Base-by-base conservation (phyloP, 1,140 invertebrate genomes). In the Calosoma granatense region DNA sequence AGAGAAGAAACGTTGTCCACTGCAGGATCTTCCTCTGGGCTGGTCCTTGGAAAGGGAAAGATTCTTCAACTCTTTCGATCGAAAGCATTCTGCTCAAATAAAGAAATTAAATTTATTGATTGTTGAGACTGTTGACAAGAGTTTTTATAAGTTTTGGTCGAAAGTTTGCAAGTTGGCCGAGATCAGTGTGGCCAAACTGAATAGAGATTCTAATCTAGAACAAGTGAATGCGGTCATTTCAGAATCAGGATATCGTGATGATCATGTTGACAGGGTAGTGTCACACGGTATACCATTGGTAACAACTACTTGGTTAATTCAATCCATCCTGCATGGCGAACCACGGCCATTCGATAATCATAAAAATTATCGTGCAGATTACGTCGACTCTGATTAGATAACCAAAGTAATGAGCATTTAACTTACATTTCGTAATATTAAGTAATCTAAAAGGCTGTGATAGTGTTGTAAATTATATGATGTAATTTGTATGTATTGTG, bases 111-210 rank as follows among this genome's bases (percentile, higher is more conserved):
- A 76, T 56, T 61, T 78, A 2, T 77, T 81, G 36, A 68, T 81
- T 1, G 60, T 74, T 9, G 69, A 74, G 26, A 69, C 74, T 26
- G 72, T 72, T 15, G 70, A 76, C 19, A 70, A 74, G 47, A 65
- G 72, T 1, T 81, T 80, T 60, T 66, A 72, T 1, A 68, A 73
- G 43, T 80, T 81, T 67, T 83, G 81, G 80, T 71, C 72, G 2
- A 66, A 76, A 53, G 72, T 82, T 2, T 79, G 77, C 58, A 74
- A 74, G n/a, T 72, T 81, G 11, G 76, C 76, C n/a, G 80, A 80
- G 1, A 79, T 77, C 12, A 71, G 63, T 22, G 76, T 79, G 1
- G 54, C 75, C 26, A 64, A 76, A 0, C 69, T 78, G 0, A 74
- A 71, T 55, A 69, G 73, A 36, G 74, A 75, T 47, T 60, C 78